Evolutionary conservation across 2,113 vertebrate species (phyloP).

Genomic region (Callospermophilus lateralis): DNA sequence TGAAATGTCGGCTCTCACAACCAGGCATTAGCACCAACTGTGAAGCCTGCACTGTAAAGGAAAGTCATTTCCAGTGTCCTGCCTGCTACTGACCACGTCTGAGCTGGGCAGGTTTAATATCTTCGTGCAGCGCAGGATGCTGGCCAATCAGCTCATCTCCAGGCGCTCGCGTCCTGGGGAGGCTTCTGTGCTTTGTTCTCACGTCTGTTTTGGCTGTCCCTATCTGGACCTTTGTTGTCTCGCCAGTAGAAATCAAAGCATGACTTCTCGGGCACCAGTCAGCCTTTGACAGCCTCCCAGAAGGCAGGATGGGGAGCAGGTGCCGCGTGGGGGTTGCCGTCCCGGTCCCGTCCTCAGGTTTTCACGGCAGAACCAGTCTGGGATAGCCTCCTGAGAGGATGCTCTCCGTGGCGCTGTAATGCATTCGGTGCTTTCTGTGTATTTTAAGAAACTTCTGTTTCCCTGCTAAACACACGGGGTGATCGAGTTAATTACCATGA

Average conservation of each 20-base stretch:
- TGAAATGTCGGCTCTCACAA: neutral
- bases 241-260: constrained; percentile 48
- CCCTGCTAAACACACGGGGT: constrained; percentile 38
- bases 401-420: constrained; percentile 36
- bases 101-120: constrained; percentile 58
- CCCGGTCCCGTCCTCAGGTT: neutral
- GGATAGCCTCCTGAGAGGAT: neutral
- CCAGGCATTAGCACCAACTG: neutral
- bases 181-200: constrained; percentile 61
- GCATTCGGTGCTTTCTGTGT: neutral
- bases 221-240: constrained; percentile 72
- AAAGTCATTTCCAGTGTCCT: no score
- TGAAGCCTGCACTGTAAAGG: no score
- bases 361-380: neutral
- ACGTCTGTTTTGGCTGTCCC: constrained; percentile 57
- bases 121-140: constrained; percentile 3
- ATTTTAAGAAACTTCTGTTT: constrained; percentile 70
- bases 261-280: neutral
- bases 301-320: neutral
- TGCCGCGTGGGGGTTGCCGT: neutral
- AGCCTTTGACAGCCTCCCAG: neutral
- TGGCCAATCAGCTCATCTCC: constrained; percentile 79
- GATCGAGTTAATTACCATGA: constrained; percentile 70
- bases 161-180: constrained; percentile 41
- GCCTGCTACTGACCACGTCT: neutral